Conservation (phyloP, 2,113 vertebrate genomes). For the Holacanthus passer region DNA sequence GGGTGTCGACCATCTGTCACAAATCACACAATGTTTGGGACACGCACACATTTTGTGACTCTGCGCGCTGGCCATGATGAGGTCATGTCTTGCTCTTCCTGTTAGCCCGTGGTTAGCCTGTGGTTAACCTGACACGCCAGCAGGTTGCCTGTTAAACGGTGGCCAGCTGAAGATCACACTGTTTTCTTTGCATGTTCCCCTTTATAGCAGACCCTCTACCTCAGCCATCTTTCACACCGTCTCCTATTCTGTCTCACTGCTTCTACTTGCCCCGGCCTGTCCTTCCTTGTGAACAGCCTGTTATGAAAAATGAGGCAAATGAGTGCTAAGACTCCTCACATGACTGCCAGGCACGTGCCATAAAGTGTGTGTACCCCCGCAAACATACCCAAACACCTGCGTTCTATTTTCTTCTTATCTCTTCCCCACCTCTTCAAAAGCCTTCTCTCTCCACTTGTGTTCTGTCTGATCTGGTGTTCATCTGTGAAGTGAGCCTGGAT, state of each 20-base stretch:
- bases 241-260: not conserved
- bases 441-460: not conserved
- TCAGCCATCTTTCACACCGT: not conserved
- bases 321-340: slow-evolving; percentile 73
- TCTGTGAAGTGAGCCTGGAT: slow-evolving; percentile 15
- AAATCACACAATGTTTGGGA: slow-evolving; percentile 11
- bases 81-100: slow-evolving; percentile 46
- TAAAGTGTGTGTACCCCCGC: not conserved
- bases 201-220: slow-evolving; percentile 1
- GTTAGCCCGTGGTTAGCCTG: slow-evolving; percentile 36
- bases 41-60: slow-evolving; percentile 20
- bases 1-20: slow-evolving; percentile 60
- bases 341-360: slow-evolving; percentile 48
- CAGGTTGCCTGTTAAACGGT: slow-evolving; percentile 35
- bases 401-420: slow-evolving; percentile 31
- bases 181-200: slow-evolving; percentile 3
- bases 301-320: slow-evolving; percentile 46
- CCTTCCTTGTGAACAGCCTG: slow-evolving; percentile 39
- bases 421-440: not conserved
- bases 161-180: slow-evolving; percentile 35
- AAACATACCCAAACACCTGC: slow-evolving; percentile 39
- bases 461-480: slow-evolving; percentile 16
- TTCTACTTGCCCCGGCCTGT: not conserved
- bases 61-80: slow-evolving; percentile 20
- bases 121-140: slow-evolving; percentile 18